A percentile compares a stretch with the other conserved stretches of the same genome.
phyloP scores from a whole-genome alignment of 1,140 invertebrate genomes.

The Oncopeltus fasciatus region DNA sequence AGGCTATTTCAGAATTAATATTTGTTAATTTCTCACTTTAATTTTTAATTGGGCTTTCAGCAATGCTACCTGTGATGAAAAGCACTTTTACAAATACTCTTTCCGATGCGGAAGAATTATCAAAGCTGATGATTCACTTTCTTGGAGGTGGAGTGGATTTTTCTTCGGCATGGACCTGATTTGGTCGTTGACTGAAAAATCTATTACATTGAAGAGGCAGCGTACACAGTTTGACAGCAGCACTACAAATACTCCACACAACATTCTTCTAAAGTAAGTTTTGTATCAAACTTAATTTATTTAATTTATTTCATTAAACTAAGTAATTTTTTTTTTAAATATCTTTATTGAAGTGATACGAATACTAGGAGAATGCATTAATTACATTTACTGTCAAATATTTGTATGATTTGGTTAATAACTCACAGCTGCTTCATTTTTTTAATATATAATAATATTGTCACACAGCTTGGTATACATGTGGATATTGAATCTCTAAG shows the following conservation, averaged over 20 bases:
- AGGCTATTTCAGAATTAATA: too few species aligned
- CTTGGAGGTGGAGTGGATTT: slow-evolving; percentile 23
- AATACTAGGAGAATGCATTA: neutral
- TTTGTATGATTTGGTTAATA: neutral
- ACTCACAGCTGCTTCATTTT: neutral
- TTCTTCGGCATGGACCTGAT: slow-evolving; percentile 20
- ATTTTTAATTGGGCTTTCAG: slow-evolving; percentile 12
- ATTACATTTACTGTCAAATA: neutral
- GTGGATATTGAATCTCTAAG: too few species aligned
- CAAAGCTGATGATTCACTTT: slow-evolving; percentile 5
- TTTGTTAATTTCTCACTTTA: too few species aligned
- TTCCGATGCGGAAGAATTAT: slow-evolving; percentile 18
- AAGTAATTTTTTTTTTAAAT: neutral
- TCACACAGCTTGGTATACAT: too few species aligned
- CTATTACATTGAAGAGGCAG: slow-evolving; percentile 11
- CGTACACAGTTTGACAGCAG: neutral
- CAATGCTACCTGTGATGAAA: slow-evolving; percentile 4
- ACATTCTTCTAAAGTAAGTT: slow-evolving; percentile 1
- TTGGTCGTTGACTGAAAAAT: slow-evolving; percentile 18
- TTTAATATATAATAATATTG: neutral
- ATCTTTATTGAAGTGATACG: neutral
- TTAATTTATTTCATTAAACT: neutral
- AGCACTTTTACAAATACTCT: slow-evolving; percentile 13
- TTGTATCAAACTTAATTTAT: neutral
- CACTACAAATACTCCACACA: neutral